A percentile compares a stretch with the other conserved stretches of the same genome.
Evolutionary conservation across 2,113 vertebrate genomes (phyloP).

Genomic region (human (Homo sapiens)): GRCh38 chr5:172933501-172934000

Average conservation of each 20-base stretch:
- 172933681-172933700: background rate
- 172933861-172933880: background rate
- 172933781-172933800: background rate
- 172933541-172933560: background rate
- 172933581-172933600: fast-evolving
- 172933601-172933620: background rate
- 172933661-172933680: background rate
- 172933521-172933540: background rate
- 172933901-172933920: background rate
- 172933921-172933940: background rate
- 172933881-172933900: background rate
- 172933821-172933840: background rate
- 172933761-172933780: background rate
- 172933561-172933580: background rate
- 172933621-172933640: background rate
- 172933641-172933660: background rate
- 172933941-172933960: background rate
- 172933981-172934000: background rate
- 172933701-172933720: background rate
- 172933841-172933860: background rate
- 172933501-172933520: background rate
- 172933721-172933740: fast-evolving
- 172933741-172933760: background rate
- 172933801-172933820: background rate
- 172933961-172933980: background rate